Evolutionary conservation across 1,140 invertebrate genomes (phyloP).

Genomic region (Bombus cullumanus): DNA sequence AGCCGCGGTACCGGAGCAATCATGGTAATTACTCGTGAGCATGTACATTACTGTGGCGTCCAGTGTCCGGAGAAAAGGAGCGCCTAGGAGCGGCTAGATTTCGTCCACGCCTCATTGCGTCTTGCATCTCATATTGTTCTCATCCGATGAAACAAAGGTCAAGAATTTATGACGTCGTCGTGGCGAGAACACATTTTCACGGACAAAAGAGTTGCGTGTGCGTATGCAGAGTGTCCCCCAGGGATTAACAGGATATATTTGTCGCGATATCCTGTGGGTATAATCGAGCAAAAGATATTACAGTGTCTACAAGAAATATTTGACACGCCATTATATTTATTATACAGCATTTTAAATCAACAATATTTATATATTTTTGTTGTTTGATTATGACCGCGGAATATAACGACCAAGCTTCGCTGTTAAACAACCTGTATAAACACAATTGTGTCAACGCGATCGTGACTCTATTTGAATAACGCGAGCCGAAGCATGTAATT

Average conservation of each 20-base stretch:
- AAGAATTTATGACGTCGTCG: not conserved
- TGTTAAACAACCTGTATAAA: not conserved
- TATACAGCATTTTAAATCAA: too few species aligned
- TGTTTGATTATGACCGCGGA: too few species aligned
- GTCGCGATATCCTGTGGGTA: too few species aligned
- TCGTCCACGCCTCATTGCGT: constrained; percentile 60
- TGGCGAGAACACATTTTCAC: not conserved
- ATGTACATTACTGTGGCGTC: constrained; percentile 55
- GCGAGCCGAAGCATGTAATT: not conserved
- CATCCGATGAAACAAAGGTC: constrained; percentile 38
- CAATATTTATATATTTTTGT: too few species aligned
- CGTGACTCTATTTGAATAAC: not conserved
- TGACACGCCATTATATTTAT: too few species aligned
- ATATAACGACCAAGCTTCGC: too few species aligned
- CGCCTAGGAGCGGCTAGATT: constrained; percentile 65
- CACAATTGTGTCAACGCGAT: not conserved
- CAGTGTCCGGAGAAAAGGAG: constrained; percentile 34
- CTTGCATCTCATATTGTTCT: constrained; percentile 32
- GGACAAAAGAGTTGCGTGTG: not conserved
- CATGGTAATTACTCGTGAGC: constrained; percentile 67
- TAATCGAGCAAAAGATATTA: too few species aligned
- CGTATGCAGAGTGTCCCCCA: not conserved
- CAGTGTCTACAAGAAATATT: too few species aligned
- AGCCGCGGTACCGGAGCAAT: constrained; percentile 53
- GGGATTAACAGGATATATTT: not conserved